Percentiles rank a stretch among this genome's conserved stretches.
Conservation (phyloP, 2,113 vertebrate species). For the Acanthisitta chloris region DNA sequence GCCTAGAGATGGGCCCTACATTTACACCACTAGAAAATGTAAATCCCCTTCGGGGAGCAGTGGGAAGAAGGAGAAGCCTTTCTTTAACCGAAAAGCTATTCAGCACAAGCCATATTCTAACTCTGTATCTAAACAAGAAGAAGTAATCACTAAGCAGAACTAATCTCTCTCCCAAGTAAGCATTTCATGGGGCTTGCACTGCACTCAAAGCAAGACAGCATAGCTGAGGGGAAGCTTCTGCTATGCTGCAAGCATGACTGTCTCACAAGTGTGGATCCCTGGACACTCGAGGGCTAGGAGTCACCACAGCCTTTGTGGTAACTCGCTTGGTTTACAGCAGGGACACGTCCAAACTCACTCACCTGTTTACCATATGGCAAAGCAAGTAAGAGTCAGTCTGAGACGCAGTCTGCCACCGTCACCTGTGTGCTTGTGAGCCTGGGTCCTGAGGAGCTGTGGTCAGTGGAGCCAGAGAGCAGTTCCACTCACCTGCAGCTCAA, state of each 20-base stretch:
- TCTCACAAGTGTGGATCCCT: accelerated
- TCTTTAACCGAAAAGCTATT: background rate
- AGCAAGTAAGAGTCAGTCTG: background rate
- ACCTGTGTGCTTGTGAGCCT: background rate
- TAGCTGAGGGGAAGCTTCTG: background rate
- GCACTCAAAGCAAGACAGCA: background rate
- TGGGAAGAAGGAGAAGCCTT: background rate
- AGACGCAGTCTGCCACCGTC: background rate
- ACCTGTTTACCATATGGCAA: background rate
- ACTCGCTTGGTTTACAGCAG: background rate
- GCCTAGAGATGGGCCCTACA: background rate
- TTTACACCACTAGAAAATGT: background rate
- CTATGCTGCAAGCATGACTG: background rate
- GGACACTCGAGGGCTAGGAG: accelerated
- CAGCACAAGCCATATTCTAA: background rate
- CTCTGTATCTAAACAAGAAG: background rate
- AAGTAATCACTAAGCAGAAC: background rate
- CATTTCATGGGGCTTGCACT: background rate
- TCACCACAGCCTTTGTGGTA: background rate
- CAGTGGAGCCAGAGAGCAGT: background rate
- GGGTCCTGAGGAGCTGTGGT: background rate
- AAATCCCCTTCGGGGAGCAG: background rate
- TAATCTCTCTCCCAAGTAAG: background rate
- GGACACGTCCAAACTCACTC: accelerated
- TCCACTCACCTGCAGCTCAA: background rate